Base-by-base conservation (phyloP, 2,888 invertebrate genomes). In the Pogonocherus hispidulus region DNA sequence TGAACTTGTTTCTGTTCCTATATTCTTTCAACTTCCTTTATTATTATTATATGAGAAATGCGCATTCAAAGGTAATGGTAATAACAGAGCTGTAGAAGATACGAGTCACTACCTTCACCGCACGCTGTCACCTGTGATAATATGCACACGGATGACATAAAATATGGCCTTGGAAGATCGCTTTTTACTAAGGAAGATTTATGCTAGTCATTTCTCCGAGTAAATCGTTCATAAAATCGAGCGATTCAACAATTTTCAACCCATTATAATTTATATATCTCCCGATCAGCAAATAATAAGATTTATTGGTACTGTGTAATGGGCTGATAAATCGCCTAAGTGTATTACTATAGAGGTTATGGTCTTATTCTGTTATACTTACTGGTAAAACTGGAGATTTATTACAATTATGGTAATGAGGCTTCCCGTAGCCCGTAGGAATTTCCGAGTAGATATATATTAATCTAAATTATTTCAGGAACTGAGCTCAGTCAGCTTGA, bases 371-470 rank as follows among this genome's bases (percentile, higher is more conserved):
- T 37, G 41, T 47, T 27, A 32, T 14, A 35, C 49, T 57, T 14
- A 35, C 56, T 57, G 56, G 51, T 37, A 23, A 16, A 35, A 14
- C 52, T 18, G 44, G 23, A 62, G 72, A 72, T 72, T 72, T 67
- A 70, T 63, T 57, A 55, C 67, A 57, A 69, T 67, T 70, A 70
- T 67, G 57, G 57, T 65, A 71, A 68, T 59, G 47, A 47, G 27
- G 27, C 56, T 37, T 44, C 9, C 23, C 16, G 69, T 57, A 47
- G 57, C 16, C 44, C 3, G 56, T 44, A 23, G 18, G 59, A 19
- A 23, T 59, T 46, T 23, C 11, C 59, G 23, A 27, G n/a, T n/a
- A 47, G 47, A 47, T 27, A 47, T 41, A 8, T 59, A 59, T 59
- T 59, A 59, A 59, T 59, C 47, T 47, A 19, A 47, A 59, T 59